Evolutionary conservation across 2,113 vertebrate genomes (phyloP), one percentile per base, ranked within the genome.

Genomic region (Megalops atlanticus): DNA sequence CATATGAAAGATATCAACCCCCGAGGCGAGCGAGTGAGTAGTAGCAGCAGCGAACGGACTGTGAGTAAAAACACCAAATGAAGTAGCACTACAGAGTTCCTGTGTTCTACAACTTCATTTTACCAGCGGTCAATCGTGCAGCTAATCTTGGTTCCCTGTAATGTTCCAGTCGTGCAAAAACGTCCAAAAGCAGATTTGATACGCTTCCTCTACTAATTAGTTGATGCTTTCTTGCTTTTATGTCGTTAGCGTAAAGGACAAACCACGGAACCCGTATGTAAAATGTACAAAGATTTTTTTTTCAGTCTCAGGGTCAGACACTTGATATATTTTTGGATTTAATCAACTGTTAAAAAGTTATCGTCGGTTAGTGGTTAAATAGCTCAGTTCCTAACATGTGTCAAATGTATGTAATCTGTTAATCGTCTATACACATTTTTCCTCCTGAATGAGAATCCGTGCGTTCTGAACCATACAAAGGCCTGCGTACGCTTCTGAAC

Each of bases 1-100:
- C 84, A 87, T 90, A 84, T 88, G 88, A 89, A 89, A 91, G 85
- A 90, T 82, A 89, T 85, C 54, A 0, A 77, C 40, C 38, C 43
- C 76, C 54, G 24, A 4, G 54, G 54, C 54, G 24, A 64, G 11
- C 31, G 8, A 24, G n/a, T 27, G n/a, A n/a, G n/a, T n/a, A n/a
- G n/a, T n/a, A n/a, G n/a, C n/a, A 27, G n/a, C 31, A 27, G 18
- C 10, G n/a, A 64, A 64, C 31, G 6, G 54, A 31, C 24, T 24
- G 6, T 45, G 54, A 64, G 31, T 64, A 24, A 64, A 64, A 58
- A 64, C n/a, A 31, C 11, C 24, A 64, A 1, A 64, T 4, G 24
- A n/a, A 64, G 31, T 24, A 64, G 54, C n/a, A 31, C 31, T 4
- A 64, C 54, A 31, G 2, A 0, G 54, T 1, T 31, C 45, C 18